Evolutionary conservation across 1,140 invertebrate species (phyloP).

Genomic region (Pemphigus obesinymphae): DNA sequence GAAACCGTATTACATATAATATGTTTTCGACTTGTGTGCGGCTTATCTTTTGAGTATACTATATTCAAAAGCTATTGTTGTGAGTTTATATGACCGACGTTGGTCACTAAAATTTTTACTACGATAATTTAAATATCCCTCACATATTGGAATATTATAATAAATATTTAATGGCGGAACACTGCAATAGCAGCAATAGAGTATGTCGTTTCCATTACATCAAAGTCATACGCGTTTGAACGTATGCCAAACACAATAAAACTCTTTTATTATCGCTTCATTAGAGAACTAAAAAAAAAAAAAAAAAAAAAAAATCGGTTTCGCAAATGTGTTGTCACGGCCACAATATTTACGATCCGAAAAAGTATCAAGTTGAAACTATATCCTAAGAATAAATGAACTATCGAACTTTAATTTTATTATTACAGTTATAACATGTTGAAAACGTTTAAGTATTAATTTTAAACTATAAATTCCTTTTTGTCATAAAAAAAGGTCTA

Average conservation of each 20-base stretch:
- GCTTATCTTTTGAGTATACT: neutral
- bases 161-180: neutral
- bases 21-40: neutral
- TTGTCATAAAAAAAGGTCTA: too few relatives aligned
- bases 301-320: neutral
- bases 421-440: neutral
- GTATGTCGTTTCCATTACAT: constrained; percentile 3
- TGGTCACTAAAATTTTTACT: neutral
- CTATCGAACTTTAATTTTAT: neutral
- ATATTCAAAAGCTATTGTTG: neutral
- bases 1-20: neutral
- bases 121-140: constrained; percentile 1
- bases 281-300: constrained; percentile 13
- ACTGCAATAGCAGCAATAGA: neutral
- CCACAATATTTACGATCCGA: neutral
- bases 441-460: neutral
- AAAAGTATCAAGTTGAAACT: constrained; percentile 6
- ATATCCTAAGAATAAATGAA: neutral
- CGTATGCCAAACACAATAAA: constrained; percentile 36
- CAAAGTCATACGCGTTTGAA: constrained; percentile 30
- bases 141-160: constrained; percentile 17
- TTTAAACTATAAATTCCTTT: too few relatives aligned
- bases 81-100: neutral
- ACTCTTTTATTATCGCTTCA: constrained; percentile 27
- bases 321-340: constrained; percentile 14